A percentile compares a stretch with the other conserved stretches of the same genome.
Conservation (phyloP, 2,797 vertebrate species). For the Aselliscus stoliczkanus region DNA sequence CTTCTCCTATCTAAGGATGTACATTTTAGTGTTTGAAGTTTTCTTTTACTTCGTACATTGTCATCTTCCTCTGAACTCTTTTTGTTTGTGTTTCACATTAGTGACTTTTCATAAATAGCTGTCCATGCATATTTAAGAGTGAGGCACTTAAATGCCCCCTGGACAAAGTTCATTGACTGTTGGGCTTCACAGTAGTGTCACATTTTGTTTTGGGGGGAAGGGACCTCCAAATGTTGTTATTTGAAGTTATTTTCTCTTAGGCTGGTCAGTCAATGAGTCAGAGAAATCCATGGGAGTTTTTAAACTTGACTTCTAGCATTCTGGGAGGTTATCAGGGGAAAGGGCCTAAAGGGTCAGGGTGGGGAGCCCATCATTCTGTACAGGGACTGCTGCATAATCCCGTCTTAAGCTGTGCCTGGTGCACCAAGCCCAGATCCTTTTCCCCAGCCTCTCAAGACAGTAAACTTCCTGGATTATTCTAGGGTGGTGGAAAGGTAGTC, state of each 20-base stretch:
- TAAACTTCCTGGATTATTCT: background rate
- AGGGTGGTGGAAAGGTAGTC: background rate
- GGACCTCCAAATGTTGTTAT: background rate
- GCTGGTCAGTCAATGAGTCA: background rate
- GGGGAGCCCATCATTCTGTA: background rate
- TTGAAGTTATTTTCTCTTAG: background rate
- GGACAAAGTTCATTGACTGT: background rate
- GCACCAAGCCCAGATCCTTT: background rate
- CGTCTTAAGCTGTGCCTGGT: background rate
- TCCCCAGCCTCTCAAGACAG: background rate
- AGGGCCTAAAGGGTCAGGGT: background rate
- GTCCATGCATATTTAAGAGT: background rate
- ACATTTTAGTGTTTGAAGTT: background rate
- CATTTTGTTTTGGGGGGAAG: background rate
- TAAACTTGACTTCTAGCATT: background rate
- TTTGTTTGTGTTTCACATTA: background rate
- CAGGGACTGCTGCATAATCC: background rate
- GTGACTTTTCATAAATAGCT: background rate
- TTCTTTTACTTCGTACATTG: background rate
- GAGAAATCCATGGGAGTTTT: constrained; percentile 19
- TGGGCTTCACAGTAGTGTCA: background rate
- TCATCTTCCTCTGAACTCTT: background rate
- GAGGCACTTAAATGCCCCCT: background rate
- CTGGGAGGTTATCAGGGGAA: background rate
- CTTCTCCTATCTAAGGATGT: background rate